These are phyloP conservation scores for Ctenoplectra terminalis DNA, from an alignment of 1,140 invertebrate genomes.

Conservation along the genomic window DNA sequence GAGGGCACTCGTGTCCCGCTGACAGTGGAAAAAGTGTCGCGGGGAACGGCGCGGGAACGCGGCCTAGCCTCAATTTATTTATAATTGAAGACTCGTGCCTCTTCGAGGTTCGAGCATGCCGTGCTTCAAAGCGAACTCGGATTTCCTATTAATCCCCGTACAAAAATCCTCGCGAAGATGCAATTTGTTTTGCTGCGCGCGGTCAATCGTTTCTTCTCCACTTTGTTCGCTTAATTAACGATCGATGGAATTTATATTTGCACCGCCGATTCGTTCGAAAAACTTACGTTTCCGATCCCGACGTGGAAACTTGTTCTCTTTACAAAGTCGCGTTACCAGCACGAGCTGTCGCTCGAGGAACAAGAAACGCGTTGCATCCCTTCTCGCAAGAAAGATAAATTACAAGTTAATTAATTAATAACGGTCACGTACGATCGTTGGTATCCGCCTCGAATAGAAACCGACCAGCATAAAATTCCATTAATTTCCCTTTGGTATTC, in stretches of 20 bases:
- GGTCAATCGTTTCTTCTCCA: conserved; percentile 4
- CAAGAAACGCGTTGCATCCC: too few relatives aligned
- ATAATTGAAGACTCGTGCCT: conserved; percentile 40
- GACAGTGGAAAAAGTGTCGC: conserved; percentile 10
- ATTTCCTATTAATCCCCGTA: conserved; percentile 8
- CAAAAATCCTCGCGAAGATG: conserved; percentile 28
- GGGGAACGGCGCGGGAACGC: not conserved
- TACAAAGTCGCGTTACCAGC: too few relatives aligned
- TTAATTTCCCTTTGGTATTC: not conserved
- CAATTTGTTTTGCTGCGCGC: conserved; percentile 30
- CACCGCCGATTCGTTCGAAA: not conserved
- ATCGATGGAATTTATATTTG: not conserved
- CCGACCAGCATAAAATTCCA: too few relatives aligned
- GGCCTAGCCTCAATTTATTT: conserved; percentile 47
- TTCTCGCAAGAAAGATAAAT: too few relatives aligned
- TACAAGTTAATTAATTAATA: conserved; percentile 38
- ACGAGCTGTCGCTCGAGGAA: too few relatives aligned
- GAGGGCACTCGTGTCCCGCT: conserved; percentile 30
- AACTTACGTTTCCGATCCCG: too few relatives aligned
- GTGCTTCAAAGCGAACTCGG: conserved; percentile 19
- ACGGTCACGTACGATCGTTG: not conserved
- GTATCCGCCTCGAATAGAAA: too few relatives aligned
- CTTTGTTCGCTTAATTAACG: not conserved
- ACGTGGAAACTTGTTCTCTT: too few relatives aligned
- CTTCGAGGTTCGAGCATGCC: conserved; percentile 21